Base-by-base conservation (phyloP, 2,113 vertebrate species). In the Penelope pileata region DNA sequence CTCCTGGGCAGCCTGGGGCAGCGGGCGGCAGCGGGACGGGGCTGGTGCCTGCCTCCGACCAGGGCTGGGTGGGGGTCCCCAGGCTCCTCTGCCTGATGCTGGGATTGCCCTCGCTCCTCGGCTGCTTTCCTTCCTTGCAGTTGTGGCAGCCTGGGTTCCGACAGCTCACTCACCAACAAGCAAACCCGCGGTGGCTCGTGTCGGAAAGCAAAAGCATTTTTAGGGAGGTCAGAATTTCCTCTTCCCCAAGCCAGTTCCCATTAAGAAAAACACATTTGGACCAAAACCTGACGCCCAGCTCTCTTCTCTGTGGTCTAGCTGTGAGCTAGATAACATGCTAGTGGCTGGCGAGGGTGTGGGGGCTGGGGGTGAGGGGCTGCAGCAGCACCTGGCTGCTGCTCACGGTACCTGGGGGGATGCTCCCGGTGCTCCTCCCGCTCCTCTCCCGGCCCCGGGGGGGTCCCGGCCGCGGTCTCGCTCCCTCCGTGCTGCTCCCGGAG, bases 41-140 rank as follows among this genome's bases (percentile, higher is more conserved):
- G 62, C 42, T 36, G 47, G 59, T 70, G 51, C 24, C 69, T 34
- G 47, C 51, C 7, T 50, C 21, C 0, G 0, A 14, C 30, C 2
- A 6, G 45, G 17, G 43, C 6, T 38, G 76, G 29, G 27, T 10
- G 51, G 43, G 11, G 6, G 5, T 66, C n/a, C 1, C 0, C 1
- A 1, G 42, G 12, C 11, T n/a, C 10, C 17, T 30, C 23, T 26
- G 26, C 36, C 36, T 26, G 9, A 5, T 8, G 16, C 51, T 40
- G 38, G 60, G 60, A 12, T 19, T 27, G 5, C 16, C 16, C 6
- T 16, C 22, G 23, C 58, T 26, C 58, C 34, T 12, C 24, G 12
- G 11, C 45, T 26, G 24, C 16, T 48, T 17, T 47, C 10, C 0
- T 9, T 73, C 53, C 78, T 73, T 0, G 0, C 38, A 4, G 58